phyloP scores from a whole-genome alignment of 2,113 vertebrate genomes.

The Ariopsis seemanni region DNA sequence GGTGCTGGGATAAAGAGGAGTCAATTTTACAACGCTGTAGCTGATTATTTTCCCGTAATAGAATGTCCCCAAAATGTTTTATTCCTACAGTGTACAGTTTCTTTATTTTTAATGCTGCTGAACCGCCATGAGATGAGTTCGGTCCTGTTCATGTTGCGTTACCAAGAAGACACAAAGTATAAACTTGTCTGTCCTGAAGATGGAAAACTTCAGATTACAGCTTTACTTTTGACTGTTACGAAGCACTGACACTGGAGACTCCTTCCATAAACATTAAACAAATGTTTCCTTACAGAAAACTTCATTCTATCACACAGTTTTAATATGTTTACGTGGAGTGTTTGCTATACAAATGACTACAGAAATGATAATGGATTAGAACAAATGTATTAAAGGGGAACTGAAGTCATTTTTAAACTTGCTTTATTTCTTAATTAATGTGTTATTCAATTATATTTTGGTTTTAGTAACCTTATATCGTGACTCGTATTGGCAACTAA shows the following conservation, averaged over 20 bases:
- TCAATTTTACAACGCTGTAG: no score
- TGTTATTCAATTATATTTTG: no score
- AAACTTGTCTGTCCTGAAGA: not conserved
- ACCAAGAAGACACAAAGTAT: not conserved
- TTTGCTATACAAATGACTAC: not conserved
- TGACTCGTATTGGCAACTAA: no score
- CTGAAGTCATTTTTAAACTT: no score
- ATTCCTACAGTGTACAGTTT: no score
- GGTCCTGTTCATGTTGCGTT: not conserved
- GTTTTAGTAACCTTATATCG: no score
- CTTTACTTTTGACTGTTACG: not conserved
- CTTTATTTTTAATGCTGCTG: not conserved
- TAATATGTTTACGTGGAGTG: not conserved
- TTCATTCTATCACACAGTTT: not conserved
- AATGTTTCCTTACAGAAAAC: not conserved
- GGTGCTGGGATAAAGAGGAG: no score
- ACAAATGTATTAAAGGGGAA: slow-evolving; percentile 10
- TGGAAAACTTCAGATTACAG: not conserved
- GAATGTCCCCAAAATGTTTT: not conserved
- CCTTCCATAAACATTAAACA: not conserved
- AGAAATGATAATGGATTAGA: not conserved
- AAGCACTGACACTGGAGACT: not conserved
- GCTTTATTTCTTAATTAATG: no score
- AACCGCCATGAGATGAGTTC: no score
- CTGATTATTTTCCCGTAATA: not conserved